Evolutionary conservation across 2,113 vertebrate species (phyloP).

Genomic region (Psephotus haematonotus): DNA sequence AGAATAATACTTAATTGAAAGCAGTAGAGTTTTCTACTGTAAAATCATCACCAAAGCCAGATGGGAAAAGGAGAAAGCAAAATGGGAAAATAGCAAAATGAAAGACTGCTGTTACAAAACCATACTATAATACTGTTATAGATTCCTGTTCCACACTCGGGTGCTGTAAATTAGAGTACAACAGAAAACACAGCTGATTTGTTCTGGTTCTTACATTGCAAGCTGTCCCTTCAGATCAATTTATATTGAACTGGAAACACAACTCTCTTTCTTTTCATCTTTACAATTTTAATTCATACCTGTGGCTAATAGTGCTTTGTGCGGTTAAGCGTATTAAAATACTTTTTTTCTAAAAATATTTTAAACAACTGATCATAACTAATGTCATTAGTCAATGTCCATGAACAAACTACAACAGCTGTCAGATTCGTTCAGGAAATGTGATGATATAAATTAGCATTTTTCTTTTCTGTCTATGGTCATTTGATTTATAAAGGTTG

Average conservation of each 20-base stretch:
- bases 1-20: background rate
- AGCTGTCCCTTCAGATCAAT: slow-evolving; percentile 66
- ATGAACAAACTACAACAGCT: background rate
- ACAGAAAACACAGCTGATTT: slow-evolving; percentile 37
- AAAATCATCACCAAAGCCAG: background rate
- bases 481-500: background rate
- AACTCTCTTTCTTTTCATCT: slow-evolving; percentile 30
- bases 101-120: background rate
- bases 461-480: background rate
- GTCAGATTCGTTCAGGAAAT: background rate
- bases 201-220: slow-evolving; percentile 37
- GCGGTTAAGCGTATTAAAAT: background rate
- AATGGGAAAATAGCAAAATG: background rate
- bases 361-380: background rate
- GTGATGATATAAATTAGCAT: background rate
- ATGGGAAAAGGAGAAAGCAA: background rate
- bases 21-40: background rate
- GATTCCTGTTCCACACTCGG: background rate
- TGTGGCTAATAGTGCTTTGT: background rate
- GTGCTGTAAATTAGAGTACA: slow-evolving; percentile 2
- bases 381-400: background rate
- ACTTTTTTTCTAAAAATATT: background rate
- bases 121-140: background rate
- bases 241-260: background rate
- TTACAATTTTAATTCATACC: background rate